These are phyloP conservation scores for Oophaga sylvatica DNA, from an alignment of 2,797 vertebrate genomes.

Conservation along the genomic window DNA sequence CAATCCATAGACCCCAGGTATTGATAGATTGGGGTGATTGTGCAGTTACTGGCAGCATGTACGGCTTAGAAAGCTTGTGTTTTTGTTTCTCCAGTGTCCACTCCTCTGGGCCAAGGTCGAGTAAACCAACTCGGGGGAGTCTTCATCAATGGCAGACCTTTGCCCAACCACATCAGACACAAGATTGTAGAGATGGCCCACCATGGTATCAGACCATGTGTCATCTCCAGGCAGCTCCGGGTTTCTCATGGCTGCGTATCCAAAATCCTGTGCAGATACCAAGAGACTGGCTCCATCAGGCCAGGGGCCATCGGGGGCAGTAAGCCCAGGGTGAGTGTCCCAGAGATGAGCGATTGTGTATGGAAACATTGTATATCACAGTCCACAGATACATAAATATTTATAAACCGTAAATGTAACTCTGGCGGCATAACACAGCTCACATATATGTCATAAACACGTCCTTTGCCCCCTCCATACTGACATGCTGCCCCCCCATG, in stretches of 20 bases:
- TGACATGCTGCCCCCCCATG: conserved; percentile 33
- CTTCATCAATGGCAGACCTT: conserved; percentile 95
- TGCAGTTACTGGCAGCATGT: no score
- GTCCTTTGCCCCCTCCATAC: background rate
- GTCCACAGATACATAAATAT: no score
- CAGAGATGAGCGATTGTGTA: background rate
- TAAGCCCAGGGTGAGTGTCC: conserved; percentile 95
- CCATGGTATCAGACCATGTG: conserved; percentile 95
- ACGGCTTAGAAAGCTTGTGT: background rate
- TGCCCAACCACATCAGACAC: conserved; percentile 97
- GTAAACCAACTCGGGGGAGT: conserved; percentile 98
- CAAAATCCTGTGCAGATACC: conserved; percentile 97
- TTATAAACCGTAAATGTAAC: no score
- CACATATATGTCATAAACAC: no score
- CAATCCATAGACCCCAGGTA: no score
- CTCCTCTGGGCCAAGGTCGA: conserved; percentile 94
- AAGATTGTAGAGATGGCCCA: conserved; percentile 99
- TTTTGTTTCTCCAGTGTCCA: conserved; percentile 81
- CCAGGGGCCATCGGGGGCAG: conserved; percentile 97
- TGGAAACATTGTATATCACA: background rate
- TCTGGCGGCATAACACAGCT: no score
- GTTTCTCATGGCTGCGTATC: conserved; percentile 98
- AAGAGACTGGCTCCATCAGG: conserved; percentile 96
- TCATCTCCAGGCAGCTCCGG: conserved; percentile 94
- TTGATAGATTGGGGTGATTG: no score